Evolutionary conservation across 2,113 vertebrate species (phyloP).

Genomic region (Silurus meridionalis): DNA sequence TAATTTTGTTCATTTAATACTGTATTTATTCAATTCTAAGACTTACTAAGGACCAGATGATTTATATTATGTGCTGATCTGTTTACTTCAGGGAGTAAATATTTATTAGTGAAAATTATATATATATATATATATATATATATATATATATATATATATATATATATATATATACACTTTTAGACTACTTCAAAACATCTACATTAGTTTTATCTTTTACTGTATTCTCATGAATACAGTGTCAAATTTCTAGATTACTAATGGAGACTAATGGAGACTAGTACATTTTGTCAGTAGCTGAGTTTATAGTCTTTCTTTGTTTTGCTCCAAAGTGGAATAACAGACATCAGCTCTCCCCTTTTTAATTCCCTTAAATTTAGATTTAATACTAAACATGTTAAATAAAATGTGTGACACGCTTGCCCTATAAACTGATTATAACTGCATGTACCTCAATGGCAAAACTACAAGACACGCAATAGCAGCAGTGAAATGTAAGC

Average conservation of each 20-base stretch:
- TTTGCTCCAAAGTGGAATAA: neutral
- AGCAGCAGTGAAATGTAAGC: neutral
- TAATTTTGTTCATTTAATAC: too few relatives aligned
- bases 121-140: too few relatives aligned
- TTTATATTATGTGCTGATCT: too few relatives aligned
- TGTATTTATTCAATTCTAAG: too few relatives aligned
- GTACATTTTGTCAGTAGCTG: neutral
- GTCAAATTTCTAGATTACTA: neutral
- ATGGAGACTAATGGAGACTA: neutral
- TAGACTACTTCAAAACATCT: too few relatives aligned
- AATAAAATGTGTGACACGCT: neutral
- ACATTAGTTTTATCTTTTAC: too few relatives aligned
- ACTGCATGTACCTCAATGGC: neutral
- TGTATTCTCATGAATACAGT: neutral
- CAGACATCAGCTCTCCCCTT: neutral
- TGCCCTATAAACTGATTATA: neutral
- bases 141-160: too few relatives aligned
- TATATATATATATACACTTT: too few relatives aligned
- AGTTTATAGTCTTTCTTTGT: neutral
- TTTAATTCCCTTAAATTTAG: neutral
- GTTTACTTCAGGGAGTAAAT: too few relatives aligned
- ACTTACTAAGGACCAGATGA: too few relatives aligned
- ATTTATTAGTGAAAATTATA: too few relatives aligned
- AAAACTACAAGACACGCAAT: neutral
- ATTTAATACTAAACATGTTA: neutral